phyloP scores from a whole-genome alignment of 1,140 invertebrate species.

The Aphidius ervi region DNA sequence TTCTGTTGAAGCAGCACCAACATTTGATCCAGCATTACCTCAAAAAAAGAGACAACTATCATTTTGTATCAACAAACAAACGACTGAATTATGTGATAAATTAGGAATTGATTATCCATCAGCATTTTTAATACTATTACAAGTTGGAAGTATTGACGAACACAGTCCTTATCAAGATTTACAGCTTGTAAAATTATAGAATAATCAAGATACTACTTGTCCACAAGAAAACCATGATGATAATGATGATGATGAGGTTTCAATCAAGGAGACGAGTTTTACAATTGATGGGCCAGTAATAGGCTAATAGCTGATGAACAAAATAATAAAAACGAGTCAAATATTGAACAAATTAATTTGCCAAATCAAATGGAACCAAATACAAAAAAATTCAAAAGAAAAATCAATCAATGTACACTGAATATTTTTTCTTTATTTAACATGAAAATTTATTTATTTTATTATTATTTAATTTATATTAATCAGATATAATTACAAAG shows the following conservation, averaged over 20 bases:
- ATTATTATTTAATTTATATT: no score
- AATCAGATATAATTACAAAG: no score
- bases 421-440: slow-evolving; percentile 13
- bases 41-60: slow-evolving; percentile 32
- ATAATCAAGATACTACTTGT: no score
- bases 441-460: no score
- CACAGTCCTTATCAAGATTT: background rate
- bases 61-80: slow-evolving; percentile 75
- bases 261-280: no score
- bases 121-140: slow-evolving; percentile 43
- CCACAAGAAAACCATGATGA: no score
- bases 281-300: no score
- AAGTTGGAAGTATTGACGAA: slow-evolving; percentile 12
- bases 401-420: slow-evolving; percentile 43
- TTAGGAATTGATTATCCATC: slow-evolving; percentile 76
- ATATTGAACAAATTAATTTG: no score
- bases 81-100: slow-evolving; percentile 73
- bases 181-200: no score
- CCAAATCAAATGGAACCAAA: slow-evolving; percentile 26
- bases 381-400: slow-evolving; percentile 44
- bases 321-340: no score
- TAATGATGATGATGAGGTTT: no score
- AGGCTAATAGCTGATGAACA: no score
- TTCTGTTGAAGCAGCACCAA: slow-evolving; percentile 69
- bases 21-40: slow-evolving; percentile 55